Conservation (phyloP, 2,888 invertebrate genomes). For the Drosophila parthenogenetica region DNA sequence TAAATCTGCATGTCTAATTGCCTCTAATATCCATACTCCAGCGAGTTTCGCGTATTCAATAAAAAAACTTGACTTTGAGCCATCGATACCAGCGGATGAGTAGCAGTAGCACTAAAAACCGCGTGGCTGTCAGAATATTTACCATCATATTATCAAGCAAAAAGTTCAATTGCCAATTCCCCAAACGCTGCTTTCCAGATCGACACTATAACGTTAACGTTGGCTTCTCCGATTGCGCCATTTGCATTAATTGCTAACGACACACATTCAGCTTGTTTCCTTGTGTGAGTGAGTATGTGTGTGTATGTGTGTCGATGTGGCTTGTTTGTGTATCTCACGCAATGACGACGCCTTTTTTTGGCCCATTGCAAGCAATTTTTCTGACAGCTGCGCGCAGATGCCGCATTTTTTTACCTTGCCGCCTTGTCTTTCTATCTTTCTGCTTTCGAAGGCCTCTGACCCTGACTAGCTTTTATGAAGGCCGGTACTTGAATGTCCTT, state of each 20-base stretch:
- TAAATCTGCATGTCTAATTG: too few relatives aligned
- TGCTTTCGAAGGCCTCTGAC: neutral
- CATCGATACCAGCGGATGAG: too few relatives aligned
- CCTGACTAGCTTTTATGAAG: neutral
- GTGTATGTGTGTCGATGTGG: neutral
- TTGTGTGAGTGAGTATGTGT: neutral
- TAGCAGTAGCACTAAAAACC: neutral
- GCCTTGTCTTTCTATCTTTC: neutral
- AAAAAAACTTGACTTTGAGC: too few relatives aligned
- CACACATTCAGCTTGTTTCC: too few relatives aligned
- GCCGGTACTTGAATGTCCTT: neutral
- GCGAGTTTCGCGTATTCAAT: too few relatives aligned
- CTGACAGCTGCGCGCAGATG: slow-evolving; percentile 24
- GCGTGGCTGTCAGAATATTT: slow-evolving; percentile 27
- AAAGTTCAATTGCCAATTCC: slow-evolving; percentile 61
- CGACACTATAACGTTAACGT: slow-evolving; percentile 34
- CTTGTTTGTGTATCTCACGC: slow-evolving; percentile 5
- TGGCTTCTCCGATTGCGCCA: slow-evolving; percentile 41
- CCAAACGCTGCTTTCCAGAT: slow-evolving; percentile 48
- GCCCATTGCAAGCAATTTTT: slow-evolving; percentile 30
- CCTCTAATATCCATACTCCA: too few relatives aligned
- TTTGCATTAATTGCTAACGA: slow-evolving; percentile 59
- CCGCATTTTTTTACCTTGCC: neutral
- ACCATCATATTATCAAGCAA: slow-evolving; percentile 56
- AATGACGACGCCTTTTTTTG: slow-evolving; percentile 27